Evolutionary conservation across 2,797 vertebrate genomes (phyloP).

Genomic region (Gallinago solitaria): DNA sequence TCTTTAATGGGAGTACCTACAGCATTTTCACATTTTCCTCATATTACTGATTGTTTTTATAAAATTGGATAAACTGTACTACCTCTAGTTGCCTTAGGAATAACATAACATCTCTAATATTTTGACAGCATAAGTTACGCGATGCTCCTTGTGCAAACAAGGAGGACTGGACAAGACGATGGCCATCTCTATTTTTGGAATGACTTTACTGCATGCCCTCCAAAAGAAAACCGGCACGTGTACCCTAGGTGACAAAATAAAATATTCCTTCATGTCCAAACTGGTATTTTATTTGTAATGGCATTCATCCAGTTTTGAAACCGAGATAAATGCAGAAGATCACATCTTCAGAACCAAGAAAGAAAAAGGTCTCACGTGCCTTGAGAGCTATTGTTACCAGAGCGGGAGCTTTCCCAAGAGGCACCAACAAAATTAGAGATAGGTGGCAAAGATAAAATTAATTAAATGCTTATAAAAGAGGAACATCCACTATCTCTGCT

Average conservation of each 20-base stretch:
- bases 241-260: not conserved
- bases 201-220: not conserved
- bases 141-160: not conserved
- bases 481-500: constrained; percentile 65
- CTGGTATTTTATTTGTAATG: not conserved
- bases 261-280: not conserved
- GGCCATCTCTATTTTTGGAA: not conserved
- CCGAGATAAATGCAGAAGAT: not conserved
- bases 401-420: not conserved
- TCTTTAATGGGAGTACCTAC: not conserved
- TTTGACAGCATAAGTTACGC: not conserved
- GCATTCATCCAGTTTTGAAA: not conserved
- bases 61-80: not conserved
- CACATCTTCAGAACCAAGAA: not conserved
- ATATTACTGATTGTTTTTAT: not conserved
- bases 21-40: not conserved
- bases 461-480: not conserved
- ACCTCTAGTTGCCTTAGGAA: not conserved
- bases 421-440: not conserved
- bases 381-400: not conserved
- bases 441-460: not conserved
- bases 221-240: not conserved
- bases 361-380: not conserved
- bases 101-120: not conserved
- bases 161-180: not conserved